A percentile compares a stretch with the other conserved stretches of the same genome.
Evolutionary conservation across 2,888 invertebrate species (phyloP).

Genomic region (Galerucella calmariensis): DNA sequence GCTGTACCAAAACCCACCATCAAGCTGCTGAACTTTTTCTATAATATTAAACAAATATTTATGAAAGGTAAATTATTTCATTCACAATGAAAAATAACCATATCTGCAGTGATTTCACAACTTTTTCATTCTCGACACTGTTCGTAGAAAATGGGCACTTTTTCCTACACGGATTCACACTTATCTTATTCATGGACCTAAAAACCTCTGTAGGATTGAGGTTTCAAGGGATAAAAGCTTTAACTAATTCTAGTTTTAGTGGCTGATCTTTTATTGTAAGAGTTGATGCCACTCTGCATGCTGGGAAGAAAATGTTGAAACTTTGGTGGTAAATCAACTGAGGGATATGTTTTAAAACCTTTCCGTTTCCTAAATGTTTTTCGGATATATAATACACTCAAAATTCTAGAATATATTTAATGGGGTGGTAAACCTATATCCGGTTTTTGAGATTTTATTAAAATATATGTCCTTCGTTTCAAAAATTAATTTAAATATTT

Average conservation of each 20-base stretch:
- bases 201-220: constrained; percentile 41
- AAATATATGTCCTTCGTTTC: no score
- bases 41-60: no score
- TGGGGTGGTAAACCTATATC: no score
- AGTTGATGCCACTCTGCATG: constrained; percentile 27
- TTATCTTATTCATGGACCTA: constrained; percentile 47
- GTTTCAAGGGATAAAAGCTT: constrained; percentile 43
- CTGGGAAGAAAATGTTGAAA: constrained; percentile 15
- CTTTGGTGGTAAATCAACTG: constrained; percentile 29
- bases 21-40: no score
- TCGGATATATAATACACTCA: background rate
- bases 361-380: background rate
- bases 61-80: no score
- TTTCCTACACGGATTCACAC: constrained; percentile 55
- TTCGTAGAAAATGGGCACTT: background rate
- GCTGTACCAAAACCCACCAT: no score
- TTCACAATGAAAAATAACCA: background rate
- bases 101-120: constrained; percentile 19
- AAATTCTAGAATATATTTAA: background rate
- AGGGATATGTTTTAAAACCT: constrained; percentile 5
- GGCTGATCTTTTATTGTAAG: constrained; percentile 31
- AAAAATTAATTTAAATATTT: no score
- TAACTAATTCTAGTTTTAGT: constrained; percentile 41
- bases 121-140: constrained; percentile 19
- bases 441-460: no score